Evolutionary conservation across 2,113 vertebrate species (phyloP).

Genomic region (Dicrurus megarhynchus): DNA sequence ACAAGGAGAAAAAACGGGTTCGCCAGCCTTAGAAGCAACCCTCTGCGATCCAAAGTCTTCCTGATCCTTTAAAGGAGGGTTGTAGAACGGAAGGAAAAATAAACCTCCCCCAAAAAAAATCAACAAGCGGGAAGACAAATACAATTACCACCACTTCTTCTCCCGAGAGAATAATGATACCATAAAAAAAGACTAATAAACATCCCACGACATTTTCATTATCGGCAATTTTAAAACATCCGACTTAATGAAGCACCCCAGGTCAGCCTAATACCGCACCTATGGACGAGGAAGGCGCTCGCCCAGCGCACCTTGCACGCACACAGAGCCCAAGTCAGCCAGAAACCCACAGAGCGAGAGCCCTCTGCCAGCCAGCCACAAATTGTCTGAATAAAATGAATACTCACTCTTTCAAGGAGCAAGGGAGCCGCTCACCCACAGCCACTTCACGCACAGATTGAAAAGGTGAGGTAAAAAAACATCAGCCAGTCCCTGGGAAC

Average conservation of each 20-base stretch:
- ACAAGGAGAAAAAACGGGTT: neutral
- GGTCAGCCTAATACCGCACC: neutral
- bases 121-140: neutral
- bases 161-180: neutral
- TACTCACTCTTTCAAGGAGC: conserved; percentile 70
- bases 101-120: neutral
- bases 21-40: neutral
- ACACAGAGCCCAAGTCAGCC: neutral
- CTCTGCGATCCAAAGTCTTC: neutral
- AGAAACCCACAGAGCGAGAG: neutral
- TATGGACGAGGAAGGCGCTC: neutral
- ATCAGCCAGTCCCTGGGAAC: neutral
- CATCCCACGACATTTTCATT: neutral
- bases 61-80: neutral
- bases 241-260: neutral
- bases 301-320: neutral
- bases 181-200: neutral
- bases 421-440: conserved; percentile 18
- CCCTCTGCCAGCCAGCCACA: neutral
- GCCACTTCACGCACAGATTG: conserved; percentile 25
- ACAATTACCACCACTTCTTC: neutral
- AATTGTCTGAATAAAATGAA: neutral
- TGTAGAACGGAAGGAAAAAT: neutral
- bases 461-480: conserved; percentile 35
- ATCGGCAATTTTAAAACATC: neutral